Base-by-base conservation (phyloP, 2,888 invertebrate genomes). In the Yponomeuta malinellus region DNA sequence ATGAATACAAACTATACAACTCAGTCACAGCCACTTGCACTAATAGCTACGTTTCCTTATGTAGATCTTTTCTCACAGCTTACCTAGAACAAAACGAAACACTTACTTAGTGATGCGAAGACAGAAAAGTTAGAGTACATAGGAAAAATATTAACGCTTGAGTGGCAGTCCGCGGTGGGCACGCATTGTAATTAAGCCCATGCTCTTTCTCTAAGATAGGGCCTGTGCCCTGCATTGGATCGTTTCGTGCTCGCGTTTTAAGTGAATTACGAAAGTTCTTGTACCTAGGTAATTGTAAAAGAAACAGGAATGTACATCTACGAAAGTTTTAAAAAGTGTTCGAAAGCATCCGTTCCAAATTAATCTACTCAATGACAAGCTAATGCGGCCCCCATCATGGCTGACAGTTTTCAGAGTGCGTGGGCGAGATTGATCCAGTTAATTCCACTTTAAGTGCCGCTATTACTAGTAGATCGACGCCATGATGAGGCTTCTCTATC, bases 71-170 rank as follows among this genome's bases (percentile, higher is more conserved):
- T 91, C 87, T 93, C 93, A 93, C 94, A 93, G 93, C 94, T 94
- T 94, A 94, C 94, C 94, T 94, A 93, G 92, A 94, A 93, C 91
- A 93, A 93, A 90, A 89, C 92, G 83, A 93, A 93, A 93, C 92
- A 93, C 93, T 86, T 90, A 93, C 90, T 93, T 93, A 93, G 93
- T 86, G 89, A 92, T 91, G 74, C 81, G 79, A 33, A 67, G 15
- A 67, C n/a, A 33, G 6, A 4, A 71, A 52, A 43, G 43, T 43
- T 43, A 31, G 64, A 68, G 43, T 48, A n/a, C n/a, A n/a, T n/a
- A 71, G 70, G 8, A 2, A 23, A 64, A 31, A 31, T 64, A 15
- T 43, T 8, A 43, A 43, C 8, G 8, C 43, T 33, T 23, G 23
- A 23, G 23, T 23, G 23, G 23, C 23, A 23, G 23, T 23, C 23